Evolutionary conservation across 2,888 invertebrate species (phyloP), one percentile per base, ranked within the genome.

Genomic region (Octodonta nipae): DNA sequence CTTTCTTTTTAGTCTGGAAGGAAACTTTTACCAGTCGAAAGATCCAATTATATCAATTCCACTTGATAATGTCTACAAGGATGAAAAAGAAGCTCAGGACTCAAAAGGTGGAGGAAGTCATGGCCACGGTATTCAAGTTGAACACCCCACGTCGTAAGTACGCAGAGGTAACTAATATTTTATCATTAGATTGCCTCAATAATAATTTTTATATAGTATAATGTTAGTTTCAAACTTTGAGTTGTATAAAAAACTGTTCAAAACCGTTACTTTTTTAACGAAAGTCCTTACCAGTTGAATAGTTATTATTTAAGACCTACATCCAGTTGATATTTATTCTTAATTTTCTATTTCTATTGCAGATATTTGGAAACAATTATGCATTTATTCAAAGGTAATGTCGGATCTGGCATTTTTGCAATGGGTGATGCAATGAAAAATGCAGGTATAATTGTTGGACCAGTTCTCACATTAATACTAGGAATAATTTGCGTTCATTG

Each of bases 341-440:
- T n/a, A n/a, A n/a, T n/a, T n/a, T 4, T 22, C 4, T 4, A 4
- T 22, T 22, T 28, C 1, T 28, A 30, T 52, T 61, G 32, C 60
- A 91, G 91, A 42, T 91, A 85, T 57, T 49, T 74, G 46, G 86
- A 89, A 59, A 87, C 89, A 1, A 67, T 93, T 60, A 81, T 89
- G 66, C 92, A 95, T 60, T 66, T 95, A 36, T 77, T 95, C 55
- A 88, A 92, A 58, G 93, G 92, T 8, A 95, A 93, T 65, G 79
- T 96, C 37, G 95, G 96, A 15, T 89, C 93, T 0, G 96, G 95
- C 1, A 75, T 95, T 43, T 78, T 95, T 52, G 95, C 95, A 2
- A 84, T 96, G 78, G 95, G 95, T 5, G 81, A 87, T 56, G 95
- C 91, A 1, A 85, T 92, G 56, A 83, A 76, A 58, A 85, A 95